These are phyloP conservation scores for Cosmia trapezina DNA, from an alignment of 2,888 invertebrate genomes.

Conservation along the genomic window DNA sequence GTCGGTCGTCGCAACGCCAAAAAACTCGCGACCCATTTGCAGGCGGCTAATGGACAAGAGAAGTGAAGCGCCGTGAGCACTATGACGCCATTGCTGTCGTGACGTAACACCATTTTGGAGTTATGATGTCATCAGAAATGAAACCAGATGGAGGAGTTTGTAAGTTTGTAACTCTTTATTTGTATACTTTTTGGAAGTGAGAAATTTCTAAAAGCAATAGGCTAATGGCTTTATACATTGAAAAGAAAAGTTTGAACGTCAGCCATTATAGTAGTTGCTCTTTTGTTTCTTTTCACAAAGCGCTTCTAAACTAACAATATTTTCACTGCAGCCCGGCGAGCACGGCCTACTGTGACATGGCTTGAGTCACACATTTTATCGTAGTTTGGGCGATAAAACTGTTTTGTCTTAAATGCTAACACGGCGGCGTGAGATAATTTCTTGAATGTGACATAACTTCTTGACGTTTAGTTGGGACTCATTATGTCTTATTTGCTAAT, in stretches of 20 bases:
- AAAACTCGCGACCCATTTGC: slow-evolving; percentile 55
- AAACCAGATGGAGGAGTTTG: slow-evolving; percentile 20
- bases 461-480: too few species aligned
- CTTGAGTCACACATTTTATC: too few species aligned
- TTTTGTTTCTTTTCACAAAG: neutral
- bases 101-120: slow-evolving; percentile 39
- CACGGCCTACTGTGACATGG: too few species aligned
- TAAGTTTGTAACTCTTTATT: slow-evolving; percentile 21
- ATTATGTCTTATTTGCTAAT: too few species aligned
- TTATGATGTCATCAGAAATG: slow-evolving; percentile 13
- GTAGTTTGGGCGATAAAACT: too few species aligned
- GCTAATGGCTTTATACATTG: slow-evolving; percentile 16
- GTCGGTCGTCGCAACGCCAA: slow-evolving; percentile 40
- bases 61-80: slow-evolving; percentile 32
- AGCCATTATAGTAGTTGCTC: neutral
- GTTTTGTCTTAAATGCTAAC: too few species aligned
- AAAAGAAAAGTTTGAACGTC: slow-evolving; percentile 9
- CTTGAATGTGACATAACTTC: too few species aligned
- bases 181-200: slow-evolving; percentile 26
- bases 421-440: too few species aligned
- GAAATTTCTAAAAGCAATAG: slow-evolving; percentile 27
- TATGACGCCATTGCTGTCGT: slow-evolving; percentile 31
- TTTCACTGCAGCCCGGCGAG: too few species aligned
- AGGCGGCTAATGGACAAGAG: slow-evolving; percentile 46
- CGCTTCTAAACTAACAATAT: neutral